Percentiles rank a stretch among this genome's conserved stretches.
Conservation (phyloP, 2,888 invertebrate species). For the Ecliptopera silaceata region DNA sequence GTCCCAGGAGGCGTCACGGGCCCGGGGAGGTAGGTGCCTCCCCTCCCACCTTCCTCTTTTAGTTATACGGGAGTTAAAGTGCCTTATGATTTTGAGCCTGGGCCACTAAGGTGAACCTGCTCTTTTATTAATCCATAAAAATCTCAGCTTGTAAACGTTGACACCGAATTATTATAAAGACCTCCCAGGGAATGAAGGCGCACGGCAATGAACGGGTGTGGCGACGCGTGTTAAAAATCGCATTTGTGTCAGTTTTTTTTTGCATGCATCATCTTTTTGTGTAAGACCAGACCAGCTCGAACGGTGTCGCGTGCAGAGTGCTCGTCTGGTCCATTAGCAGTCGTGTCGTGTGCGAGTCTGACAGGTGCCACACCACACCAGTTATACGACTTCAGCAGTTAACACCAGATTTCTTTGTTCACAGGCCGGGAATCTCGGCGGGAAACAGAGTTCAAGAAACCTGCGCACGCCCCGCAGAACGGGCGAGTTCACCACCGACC, state of each 20-base stretch:
- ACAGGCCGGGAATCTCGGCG: constrained; percentile 79
- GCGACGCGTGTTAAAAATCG: constrained; percentile 29
- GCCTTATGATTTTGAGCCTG: constrained; percentile 68
- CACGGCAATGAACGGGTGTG: constrained; percentile 25
- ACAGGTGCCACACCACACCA: constrained; percentile 30
- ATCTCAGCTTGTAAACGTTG: constrained; percentile 49
- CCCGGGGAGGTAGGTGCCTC: constrained; percentile 30
- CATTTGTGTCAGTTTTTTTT: constrained; percentile 27
- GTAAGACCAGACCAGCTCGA: constrained; percentile 14
- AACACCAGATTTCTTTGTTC: constrained; percentile 45
- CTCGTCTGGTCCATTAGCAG: constrained; percentile 20
- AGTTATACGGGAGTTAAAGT: constrained; percentile 66
- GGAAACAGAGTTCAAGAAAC: constrained; percentile 85
- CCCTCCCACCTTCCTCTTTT: constrained; percentile 46
- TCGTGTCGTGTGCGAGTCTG: constrained; percentile 24
- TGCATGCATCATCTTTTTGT: constrained; percentile 26
- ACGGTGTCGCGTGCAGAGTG: constrained; percentile 29
- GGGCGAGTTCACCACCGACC: constrained; percentile 73
- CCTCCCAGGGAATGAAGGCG: constrained; percentile 37
- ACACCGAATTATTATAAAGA: constrained; percentile 54
- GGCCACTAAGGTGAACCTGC: constrained; percentile 51
- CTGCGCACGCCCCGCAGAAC: constrained; percentile 80
- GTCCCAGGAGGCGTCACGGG: constrained; percentile 42
- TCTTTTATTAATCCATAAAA: constrained; percentile 69
- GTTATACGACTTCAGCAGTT: constrained; percentile 23